Base-by-base conservation (phyloP, 2,797 vertebrate genomes). In the Tokudaia tokunoshimensis region DNA sequence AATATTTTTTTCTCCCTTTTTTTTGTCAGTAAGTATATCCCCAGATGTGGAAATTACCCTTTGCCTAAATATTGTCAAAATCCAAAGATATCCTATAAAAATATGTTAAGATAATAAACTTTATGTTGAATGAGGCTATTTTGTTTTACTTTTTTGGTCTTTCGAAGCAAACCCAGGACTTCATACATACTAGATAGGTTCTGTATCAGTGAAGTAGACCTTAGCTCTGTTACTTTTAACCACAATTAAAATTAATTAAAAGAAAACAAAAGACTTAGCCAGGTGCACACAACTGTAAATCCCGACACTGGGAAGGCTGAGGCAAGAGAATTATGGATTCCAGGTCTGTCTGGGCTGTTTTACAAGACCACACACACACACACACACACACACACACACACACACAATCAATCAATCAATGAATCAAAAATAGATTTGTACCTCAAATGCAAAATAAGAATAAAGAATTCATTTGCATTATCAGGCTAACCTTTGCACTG, bases 61-160 rank as follows among this genome's bases (percentile, higher is more conserved):
- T 96, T 92, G 7, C 41, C 65, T 89, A 78, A 84, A 61, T 67
- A 78, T n/a, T 34, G 78, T 78, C 80, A 91, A 94, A 96, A 91
- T 78, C 80, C 41, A 95, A 92, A 78, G 24, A 65, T 14, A 59
- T 89, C 37, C 34, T 50, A 80, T n/a, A 47, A 89, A 94, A 96
- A 29, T 74, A 29, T 24, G 2, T 55, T 76, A 82, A 44, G 44
- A 61, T 61, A 80, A 9, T 47, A 85, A 72, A 22, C 50, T 86
- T 91, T 84, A n/a, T 86, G 26, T 78, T 41, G 47, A 84, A 8
- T 67, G 19, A 47, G 72, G 6, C 29, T 4, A 41, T 70, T 91
- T 31, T 50, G 50, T 31, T 57, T 31, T 81, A 44, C 50, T 67
- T 55, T 57, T 80, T 19, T 67, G 13, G 17, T 57, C 14, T 70